A percentile compares a stretch with the other conserved stretches of the same genome.
Conservation (phyloP, 2,888 invertebrate genomes). For the Conus canariensis region DNA sequence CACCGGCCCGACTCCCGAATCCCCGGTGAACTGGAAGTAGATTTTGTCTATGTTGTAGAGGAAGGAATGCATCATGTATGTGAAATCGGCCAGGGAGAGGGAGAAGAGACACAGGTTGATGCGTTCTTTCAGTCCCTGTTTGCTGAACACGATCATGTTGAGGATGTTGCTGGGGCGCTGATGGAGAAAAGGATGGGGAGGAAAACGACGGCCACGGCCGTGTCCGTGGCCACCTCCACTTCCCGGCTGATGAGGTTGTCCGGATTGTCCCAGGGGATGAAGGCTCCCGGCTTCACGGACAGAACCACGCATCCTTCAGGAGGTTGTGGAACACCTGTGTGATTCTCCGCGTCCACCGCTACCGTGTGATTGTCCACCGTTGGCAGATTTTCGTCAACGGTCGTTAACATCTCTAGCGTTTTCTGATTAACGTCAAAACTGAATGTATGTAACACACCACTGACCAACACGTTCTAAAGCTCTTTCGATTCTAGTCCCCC, state of each 20-base stretch:
- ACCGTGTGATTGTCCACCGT: neutral
- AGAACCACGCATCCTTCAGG: slow-evolving; percentile 1
- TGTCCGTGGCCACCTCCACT: slow-evolving; percentile 12
- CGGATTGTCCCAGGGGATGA: slow-evolving; percentile 24
- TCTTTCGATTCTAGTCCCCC: no score
- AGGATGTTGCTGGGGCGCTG: slow-evolving; percentile 13
- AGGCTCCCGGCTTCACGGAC: neutral
- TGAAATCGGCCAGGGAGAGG: slow-evolving; percentile 8
- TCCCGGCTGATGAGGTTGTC: slow-evolving; percentile 16
- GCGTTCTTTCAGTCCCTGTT: slow-evolving; percentile 13
- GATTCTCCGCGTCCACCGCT: neutral
- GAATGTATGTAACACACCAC: no score
- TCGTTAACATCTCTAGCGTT: neutral
- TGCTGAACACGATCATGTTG: slow-evolving; percentile 24
- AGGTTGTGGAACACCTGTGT: neutral
- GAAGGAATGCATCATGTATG: slow-evolving; percentile 30
- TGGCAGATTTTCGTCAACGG: neutral
- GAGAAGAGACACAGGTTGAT: slow-evolving; percentile 35
- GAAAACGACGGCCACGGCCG: neutral
- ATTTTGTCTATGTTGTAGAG: neutral
- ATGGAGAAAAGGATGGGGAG: slow-evolving; percentile 11
- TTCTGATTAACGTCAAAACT: no score
- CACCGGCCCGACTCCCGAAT: neutral
- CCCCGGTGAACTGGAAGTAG: neutral
- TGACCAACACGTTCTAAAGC: no score